Evolutionary conservation across 64 coral and sea anemone species (phyloP).

Genomic region (Dendronephthya gigantea): DNA sequence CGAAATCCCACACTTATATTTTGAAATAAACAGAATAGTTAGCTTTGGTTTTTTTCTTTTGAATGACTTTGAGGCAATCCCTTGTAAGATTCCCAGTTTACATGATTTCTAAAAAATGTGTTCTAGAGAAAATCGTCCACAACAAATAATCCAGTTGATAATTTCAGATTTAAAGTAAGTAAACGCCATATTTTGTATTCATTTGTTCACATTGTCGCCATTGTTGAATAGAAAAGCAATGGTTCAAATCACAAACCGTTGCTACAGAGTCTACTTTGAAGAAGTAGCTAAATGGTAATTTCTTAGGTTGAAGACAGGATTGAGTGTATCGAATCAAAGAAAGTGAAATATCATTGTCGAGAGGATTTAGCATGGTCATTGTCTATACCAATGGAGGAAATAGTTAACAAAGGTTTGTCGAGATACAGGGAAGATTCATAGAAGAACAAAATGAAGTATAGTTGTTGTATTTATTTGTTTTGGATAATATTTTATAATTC

Average conservation of each 20-base stretch:
- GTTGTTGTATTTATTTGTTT: background rate
- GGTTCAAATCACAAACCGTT: too few relatives aligned
- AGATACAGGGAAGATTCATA: too few relatives aligned
- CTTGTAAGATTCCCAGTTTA: too few relatives aligned
- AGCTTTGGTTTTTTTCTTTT: too few relatives aligned
- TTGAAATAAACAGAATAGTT: too few relatives aligned
- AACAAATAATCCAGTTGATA: slow-evolving; percentile 3
- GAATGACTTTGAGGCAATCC: too few relatives aligned
- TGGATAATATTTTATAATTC: too few relatives aligned
- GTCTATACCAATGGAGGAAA: slow-evolving; percentile 65
- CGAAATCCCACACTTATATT: too few relatives aligned
- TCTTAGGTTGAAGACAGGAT: slow-evolving; percentile 78
- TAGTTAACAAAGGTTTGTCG: slow-evolving; percentile 86
- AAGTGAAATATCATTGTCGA: slow-evolving; percentile 65
- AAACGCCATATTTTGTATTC: background rate
- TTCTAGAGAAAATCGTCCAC: background rate
- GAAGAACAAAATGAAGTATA: too few relatives aligned
- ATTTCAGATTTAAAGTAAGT: slow-evolving; percentile 1
- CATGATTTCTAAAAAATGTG: background rate
- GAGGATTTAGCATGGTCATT: slow-evolving; percentile 68
- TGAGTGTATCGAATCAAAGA: slow-evolving; percentile 70
- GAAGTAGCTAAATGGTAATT: background rate
- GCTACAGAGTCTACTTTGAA: too few relatives aligned
- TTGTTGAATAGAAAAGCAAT: background rate
- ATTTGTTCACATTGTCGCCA: background rate